phyloP scores from a whole-genome alignment of 92 coral and sea anemone genomes.

The Epizoanthus stellaris region DNA sequence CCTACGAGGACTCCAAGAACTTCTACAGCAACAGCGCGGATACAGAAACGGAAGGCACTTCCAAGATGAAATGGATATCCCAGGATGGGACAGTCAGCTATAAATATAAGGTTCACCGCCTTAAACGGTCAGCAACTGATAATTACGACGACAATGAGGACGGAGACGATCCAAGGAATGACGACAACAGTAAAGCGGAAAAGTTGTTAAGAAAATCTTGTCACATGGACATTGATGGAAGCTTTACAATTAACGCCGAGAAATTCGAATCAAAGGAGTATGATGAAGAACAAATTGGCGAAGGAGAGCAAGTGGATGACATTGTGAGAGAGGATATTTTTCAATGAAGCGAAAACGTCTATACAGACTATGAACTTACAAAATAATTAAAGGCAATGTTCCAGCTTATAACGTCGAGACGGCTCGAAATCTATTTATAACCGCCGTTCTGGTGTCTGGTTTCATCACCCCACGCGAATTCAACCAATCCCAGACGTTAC shows the following conservation, averaged over 20 bases:
- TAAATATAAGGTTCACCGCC: not conserved
- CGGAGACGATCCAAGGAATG: not conserved
- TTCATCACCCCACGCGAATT: too few species aligned
- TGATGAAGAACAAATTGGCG: too few species aligned
- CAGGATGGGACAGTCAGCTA: not conserved
- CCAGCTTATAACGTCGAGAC: too few species aligned
- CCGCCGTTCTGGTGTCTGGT: too few species aligned
- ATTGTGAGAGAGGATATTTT: too few species aligned
- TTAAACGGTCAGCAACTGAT: not conserved
- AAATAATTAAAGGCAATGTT: too few species aligned
- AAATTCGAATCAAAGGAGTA: too few species aligned
- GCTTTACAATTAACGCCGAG: not conserved
- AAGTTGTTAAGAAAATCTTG: slow-evolving; percentile 26
- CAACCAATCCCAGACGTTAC: too few species aligned
- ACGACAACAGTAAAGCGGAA: slow-evolving; percentile 5
- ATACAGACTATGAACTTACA: too few species aligned
- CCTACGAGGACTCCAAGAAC: slow-evolving; percentile 48
- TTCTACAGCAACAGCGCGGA: slow-evolving; percentile 2
- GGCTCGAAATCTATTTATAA: too few species aligned
- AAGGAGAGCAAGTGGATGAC: too few species aligned
- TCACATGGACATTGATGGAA: slow-evolving; percentile 11
- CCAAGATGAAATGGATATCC: not conserved
- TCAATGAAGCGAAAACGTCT: too few species aligned
- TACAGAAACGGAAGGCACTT: not conserved
- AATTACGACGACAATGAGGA: not conserved